A percentile compares a stretch with the other conserved stretches of the same genome.
Evolutionary conservation across 2,113 vertebrate genomes (phyloP).

Genomic region (Corythornis cristatus): DNA sequence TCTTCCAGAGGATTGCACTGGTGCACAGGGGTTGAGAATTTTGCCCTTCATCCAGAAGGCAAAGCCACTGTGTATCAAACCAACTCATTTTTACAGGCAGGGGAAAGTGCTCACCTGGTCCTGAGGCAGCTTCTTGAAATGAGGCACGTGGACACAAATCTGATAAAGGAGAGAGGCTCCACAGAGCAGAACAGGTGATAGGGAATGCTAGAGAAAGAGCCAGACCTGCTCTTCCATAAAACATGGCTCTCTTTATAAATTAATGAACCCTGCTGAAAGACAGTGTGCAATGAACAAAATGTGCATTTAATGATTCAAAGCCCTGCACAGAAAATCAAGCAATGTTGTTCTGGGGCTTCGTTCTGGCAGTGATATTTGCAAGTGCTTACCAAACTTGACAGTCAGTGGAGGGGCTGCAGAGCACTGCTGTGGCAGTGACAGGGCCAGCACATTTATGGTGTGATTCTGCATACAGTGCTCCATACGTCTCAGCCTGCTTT

Average conservation of each 20-base stretch:
- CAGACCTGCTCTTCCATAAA: background rate
- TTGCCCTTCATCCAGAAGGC: background rate
- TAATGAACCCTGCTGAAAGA: background rate
- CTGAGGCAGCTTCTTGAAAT: background rate
- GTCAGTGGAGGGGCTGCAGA: background rate
- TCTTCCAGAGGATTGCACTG: background rate
- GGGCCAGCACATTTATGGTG: background rate
- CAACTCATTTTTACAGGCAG: background rate
- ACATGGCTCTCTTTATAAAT: background rate
- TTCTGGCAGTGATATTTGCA: background rate
- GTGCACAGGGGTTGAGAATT: background rate
- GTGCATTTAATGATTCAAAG: background rate
- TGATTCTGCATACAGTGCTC: background rate
- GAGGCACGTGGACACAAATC: background rate
- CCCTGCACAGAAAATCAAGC: background rate
- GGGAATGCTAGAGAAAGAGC: background rate
- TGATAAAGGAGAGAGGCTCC: background rate
- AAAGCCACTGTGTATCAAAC: background rate
- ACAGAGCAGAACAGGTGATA: background rate
- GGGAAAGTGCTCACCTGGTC: background rate
- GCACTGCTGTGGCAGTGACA: background rate
- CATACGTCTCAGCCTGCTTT: background rate
- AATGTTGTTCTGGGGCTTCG: background rate
- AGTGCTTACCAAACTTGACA: background rate
- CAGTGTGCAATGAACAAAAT: background rate